These are phyloP conservation scores for Lontra canadensis DNA, from an alignment of 2,113 vertebrate genomes.

Conservation along the genomic window DNA sequence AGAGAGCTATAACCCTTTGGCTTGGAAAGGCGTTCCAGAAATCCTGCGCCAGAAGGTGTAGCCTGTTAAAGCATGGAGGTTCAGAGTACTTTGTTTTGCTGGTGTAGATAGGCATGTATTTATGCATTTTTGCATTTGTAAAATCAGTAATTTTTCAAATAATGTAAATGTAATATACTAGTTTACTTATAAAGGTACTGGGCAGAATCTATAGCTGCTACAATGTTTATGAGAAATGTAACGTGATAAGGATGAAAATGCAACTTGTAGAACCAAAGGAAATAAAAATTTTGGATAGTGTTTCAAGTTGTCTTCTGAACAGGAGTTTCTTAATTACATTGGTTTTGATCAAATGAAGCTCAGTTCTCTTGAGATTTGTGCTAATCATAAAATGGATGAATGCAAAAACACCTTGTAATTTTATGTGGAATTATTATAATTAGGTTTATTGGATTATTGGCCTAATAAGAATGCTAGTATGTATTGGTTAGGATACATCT, in stretches of 20 bases:
- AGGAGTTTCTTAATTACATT: slow-evolving; percentile 56
- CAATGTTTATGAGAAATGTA: slow-evolving; percentile 66
- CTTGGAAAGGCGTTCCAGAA: slow-evolving; percentile 7
- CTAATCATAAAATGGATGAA: slow-evolving; percentile 67
- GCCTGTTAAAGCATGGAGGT: slow-evolving; percentile 5
- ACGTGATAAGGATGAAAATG: slow-evolving; percentile 53
- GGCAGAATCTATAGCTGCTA: slow-evolving; percentile 66
- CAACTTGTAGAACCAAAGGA: slow-evolving; percentile 76
- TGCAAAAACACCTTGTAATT: slow-evolving; percentile 71
- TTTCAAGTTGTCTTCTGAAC: slow-evolving; percentile 64
- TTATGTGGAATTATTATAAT: slow-evolving; percentile 67
- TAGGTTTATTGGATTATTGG: slow-evolving; percentile 69
- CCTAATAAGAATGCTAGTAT: slow-evolving; percentile 71
- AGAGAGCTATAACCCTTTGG: neutral
- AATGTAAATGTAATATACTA: slow-evolving; percentile 73
- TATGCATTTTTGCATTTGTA: slow-evolving; percentile 76
- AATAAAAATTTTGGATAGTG: slow-evolving; percentile 56
- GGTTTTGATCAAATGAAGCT: slow-evolving; percentile 59
- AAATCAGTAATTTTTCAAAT: slow-evolving; percentile 69
- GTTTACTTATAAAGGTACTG: slow-evolving; percentile 71
- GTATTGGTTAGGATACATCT: slow-evolving; percentile 75
- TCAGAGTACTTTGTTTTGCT: slow-evolving; percentile 64
- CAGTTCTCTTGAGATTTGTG: slow-evolving; percentile 64
- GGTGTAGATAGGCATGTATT: slow-evolving; percentile 80
- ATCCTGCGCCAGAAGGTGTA: neutral